phyloP scores from a whole-genome alignment of 1,140 invertebrate species.

The Monochamus saltuarius region DNA sequence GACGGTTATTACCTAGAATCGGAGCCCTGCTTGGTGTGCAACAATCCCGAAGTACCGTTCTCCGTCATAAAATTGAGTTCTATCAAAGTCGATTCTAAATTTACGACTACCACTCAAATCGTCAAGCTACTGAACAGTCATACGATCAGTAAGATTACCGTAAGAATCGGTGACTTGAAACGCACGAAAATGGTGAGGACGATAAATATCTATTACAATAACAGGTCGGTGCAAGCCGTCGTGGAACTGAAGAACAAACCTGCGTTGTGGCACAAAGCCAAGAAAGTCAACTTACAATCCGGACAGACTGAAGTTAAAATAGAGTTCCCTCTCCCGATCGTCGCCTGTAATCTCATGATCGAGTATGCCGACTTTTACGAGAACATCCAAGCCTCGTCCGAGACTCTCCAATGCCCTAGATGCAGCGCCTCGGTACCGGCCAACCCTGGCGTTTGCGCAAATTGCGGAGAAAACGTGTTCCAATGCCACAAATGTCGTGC shows the following conservation, averaged over 20 bases:
- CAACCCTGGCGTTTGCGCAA: slow-evolving; percentile 95
- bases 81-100: slow-evolving; percentile 96
- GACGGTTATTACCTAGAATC: slow-evolving; percentile 97
- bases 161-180: slow-evolving; percentile 93
- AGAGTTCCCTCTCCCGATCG: slow-evolving; percentile 93
- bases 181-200: slow-evolving; percentile 96
- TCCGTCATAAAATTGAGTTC: slow-evolving; percentile 89
- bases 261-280: slow-evolving; percentile 95
- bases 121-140: slow-evolving; percentile 94
- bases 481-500: slow-evolving; percentile 97
- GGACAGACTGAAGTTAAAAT: slow-evolving; percentile 96
- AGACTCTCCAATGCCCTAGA: slow-evolving; percentile 93
- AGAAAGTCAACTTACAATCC: slow-evolving; percentile 82
- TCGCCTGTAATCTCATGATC: slow-evolving; percentile 98
- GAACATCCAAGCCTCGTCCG: slow-evolving; percentile 74
- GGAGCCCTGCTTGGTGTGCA: slow-evolving; percentile 95
- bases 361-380: slow-evolving; percentile 99
- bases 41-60: slow-evolving; percentile 94
- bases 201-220: slow-evolving; percentile 97
- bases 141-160: slow-evolving; percentile 90
- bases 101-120: slow-evolving; percentile 96
- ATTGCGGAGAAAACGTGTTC: slow-evolving; percentile 98
- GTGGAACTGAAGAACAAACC: slow-evolving; percentile 96
- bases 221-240: slow-evolving; percentile 91
- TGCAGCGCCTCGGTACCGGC: slow-evolving; percentile 95